A percentile compares a stretch with the other conserved stretches of the same genome.
Conservation (phyloP, 2,113 vertebrate species). For the Ascaphus truei region DNA sequence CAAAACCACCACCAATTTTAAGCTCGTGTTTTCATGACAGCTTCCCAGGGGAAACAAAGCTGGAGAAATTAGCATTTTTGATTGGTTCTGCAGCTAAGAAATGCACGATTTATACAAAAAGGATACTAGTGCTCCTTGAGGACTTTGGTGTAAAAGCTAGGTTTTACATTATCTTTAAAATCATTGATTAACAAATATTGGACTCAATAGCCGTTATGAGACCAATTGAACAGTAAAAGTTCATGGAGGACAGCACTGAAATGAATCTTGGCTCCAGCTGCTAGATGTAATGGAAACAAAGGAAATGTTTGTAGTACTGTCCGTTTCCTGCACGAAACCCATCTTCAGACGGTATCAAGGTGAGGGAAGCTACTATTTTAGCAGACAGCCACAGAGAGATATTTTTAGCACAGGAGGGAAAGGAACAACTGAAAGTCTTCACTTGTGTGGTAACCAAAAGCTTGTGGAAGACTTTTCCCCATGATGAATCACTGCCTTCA, state of each 20-base stretch:
- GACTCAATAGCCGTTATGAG: conserved; percentile 1
- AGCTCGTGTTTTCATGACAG: background rate
- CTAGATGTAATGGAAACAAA: conserved; percentile 1
- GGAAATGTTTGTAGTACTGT: conserved; percentile 6
- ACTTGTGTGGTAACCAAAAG: too few relatives aligned
- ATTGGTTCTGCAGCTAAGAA: background rate
- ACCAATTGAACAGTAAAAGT: conserved; percentile 3
- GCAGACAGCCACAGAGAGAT: too few relatives aligned
- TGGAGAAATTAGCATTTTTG: background rate
- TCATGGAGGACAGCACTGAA: conserved; percentile 10
- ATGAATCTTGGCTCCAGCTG: background rate
- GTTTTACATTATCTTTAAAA: conserved; percentile 25
- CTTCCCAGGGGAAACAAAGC: background rate
- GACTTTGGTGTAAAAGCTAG: background rate
- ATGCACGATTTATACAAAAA: background rate
- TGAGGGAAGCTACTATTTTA: background rate
- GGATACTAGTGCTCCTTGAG: conserved; percentile 9
- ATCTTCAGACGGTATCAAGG: conserved; percentile 1
- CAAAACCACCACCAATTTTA: background rate
- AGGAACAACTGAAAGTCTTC: too few relatives aligned
- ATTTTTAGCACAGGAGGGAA: background rate
- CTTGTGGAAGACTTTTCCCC: too few relatives aligned
- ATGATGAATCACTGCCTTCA: too few relatives aligned
- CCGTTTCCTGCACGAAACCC: conserved; percentile 1
- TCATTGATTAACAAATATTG: conserved; percentile 26